A percentile compares a stretch with the other conserved stretches of the same genome.
Evolutionary conservation across 2,888 invertebrate genomes (phyloP).

Genomic region (Aplocera efformata): DNA sequence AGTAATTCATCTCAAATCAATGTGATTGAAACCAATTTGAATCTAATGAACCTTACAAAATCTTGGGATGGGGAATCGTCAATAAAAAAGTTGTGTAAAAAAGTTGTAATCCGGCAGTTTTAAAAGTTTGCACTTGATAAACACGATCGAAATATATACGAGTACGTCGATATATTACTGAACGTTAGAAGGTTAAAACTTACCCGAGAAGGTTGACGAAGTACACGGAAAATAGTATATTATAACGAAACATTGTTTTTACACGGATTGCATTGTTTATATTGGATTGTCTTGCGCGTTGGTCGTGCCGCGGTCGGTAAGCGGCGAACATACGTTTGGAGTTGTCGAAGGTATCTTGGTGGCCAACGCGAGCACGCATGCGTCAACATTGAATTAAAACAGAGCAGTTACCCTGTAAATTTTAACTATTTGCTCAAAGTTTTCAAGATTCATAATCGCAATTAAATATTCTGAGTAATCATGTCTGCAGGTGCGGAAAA

Average conservation of each 20-base stretch:
- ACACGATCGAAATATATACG: no score
- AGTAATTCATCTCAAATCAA: no score
- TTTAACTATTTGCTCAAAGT: conserved; percentile 3
- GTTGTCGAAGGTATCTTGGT: conserved; percentile 27
- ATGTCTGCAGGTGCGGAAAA: no score
- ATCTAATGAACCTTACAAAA: no score
- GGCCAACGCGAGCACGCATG: conserved; percentile 37
- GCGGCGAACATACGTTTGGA: conserved; percentile 41
- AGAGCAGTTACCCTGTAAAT: conserved; percentile 12
- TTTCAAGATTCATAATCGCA: no score
- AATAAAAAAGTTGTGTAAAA: no score
- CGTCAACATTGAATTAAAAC: conserved; percentile 25
- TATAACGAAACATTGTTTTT: conserved; percentile 14
- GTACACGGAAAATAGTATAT: conserved; percentile 11
- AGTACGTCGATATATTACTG: conserved; percentile 1
- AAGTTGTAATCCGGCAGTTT: no score
- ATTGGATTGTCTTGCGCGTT: conserved; percentile 35
- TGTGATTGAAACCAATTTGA: no score
- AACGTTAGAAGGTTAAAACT: conserved; percentile 12
- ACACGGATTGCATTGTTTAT: conserved; percentile 30
- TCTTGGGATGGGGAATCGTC: no score
- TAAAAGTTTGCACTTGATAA: no score
- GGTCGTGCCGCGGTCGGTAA: conserved; percentile 45
- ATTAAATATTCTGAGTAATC: no score
- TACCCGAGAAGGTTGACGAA: conserved; percentile 18